phyloP scores from a whole-genome alignment of 2,113 vertebrate species.

The Alces alces region DNA sequence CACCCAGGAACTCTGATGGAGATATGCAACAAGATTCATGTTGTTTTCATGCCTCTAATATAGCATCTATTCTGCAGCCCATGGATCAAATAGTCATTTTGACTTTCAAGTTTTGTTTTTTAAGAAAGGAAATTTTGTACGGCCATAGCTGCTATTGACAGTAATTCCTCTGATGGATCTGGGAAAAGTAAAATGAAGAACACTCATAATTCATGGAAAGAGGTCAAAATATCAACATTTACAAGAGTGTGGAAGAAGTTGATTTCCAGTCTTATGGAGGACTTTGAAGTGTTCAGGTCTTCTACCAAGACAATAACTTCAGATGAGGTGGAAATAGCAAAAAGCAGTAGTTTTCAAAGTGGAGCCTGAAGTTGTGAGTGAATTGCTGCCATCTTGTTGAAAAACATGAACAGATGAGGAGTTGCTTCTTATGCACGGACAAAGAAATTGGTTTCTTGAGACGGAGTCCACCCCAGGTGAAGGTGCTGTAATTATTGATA shows the following conservation, averaged over 20 bases:
- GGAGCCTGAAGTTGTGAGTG: neutral
- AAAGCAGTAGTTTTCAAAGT: neutral
- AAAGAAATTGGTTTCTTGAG: neutral
- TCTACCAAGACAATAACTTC: neutral
- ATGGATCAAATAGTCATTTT: neutral
- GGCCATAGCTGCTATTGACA: neutral
- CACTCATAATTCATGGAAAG: neutral
- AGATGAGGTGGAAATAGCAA: neutral
- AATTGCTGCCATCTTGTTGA: neutral
- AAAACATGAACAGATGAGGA: neutral
- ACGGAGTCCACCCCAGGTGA: neutral
- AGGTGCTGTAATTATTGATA: neutral
- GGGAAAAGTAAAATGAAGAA: neutral
- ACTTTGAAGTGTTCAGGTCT: neutral
- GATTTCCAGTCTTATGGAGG: neutral
- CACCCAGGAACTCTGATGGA: neutral
- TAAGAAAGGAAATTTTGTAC: neutral
- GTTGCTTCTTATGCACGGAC: neutral
- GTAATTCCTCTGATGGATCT: neutral
- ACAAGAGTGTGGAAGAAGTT: neutral
- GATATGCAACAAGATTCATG: neutral
- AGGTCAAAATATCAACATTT: neutral
- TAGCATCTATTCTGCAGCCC: neutral
- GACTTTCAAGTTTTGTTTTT: neutral
- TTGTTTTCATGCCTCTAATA: neutral